Percentiles rank a stretch among this genome's conserved stretches.
phyloP scores from a whole-genome alignment of 2,113 vertebrate species.

The Xiphias gladius region DNA sequence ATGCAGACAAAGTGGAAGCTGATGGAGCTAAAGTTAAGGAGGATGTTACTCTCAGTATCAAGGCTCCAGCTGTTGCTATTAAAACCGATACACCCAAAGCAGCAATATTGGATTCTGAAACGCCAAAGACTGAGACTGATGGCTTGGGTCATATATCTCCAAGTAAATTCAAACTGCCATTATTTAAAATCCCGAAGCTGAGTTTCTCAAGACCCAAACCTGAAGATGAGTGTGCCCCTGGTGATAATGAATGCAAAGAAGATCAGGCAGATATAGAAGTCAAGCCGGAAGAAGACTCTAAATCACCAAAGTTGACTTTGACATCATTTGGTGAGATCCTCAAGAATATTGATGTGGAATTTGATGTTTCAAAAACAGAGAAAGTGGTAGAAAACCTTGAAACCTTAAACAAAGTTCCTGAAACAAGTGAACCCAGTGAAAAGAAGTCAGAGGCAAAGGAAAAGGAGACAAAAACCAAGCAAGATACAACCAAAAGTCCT shows the following conservation, averaged over 20 bases:
- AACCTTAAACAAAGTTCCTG: constrained; percentile 46
- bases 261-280: constrained; percentile 49
- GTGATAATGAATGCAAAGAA: constrained; percentile 45
- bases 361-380: constrained; percentile 75
- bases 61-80: constrained; percentile 44
- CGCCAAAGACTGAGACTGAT: constrained; percentile 36
- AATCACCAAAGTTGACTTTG: constrained; percentile 72
- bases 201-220: constrained; percentile 69
- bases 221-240: constrained; percentile 58
- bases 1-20: constrained; percentile 22
- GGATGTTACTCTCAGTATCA: constrained; percentile 45
- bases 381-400: constrained; percentile 54
- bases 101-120: constrained; percentile 42
- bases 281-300: constrained; percentile 58
- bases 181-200: constrained; percentile 78
- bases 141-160: constrained; percentile 57
- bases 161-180: constrained; percentile 80
- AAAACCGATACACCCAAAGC: constrained; percentile 49
- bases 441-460: constrained; percentile 40
- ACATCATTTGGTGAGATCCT: constrained; percentile 74
- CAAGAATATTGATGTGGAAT: constrained; percentile 79
- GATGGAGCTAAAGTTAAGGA: constrained; percentile 26
- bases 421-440: constrained; percentile 21
- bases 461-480: constrained; percentile 49
- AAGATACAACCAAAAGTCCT: constrained; percentile 69